Percentiles rank a stretch among this genome's conserved stretches.
phyloP scores from a whole-genome alignment of 2,888 invertebrate genomes.

The Cremastobaeus sp. region DNA sequence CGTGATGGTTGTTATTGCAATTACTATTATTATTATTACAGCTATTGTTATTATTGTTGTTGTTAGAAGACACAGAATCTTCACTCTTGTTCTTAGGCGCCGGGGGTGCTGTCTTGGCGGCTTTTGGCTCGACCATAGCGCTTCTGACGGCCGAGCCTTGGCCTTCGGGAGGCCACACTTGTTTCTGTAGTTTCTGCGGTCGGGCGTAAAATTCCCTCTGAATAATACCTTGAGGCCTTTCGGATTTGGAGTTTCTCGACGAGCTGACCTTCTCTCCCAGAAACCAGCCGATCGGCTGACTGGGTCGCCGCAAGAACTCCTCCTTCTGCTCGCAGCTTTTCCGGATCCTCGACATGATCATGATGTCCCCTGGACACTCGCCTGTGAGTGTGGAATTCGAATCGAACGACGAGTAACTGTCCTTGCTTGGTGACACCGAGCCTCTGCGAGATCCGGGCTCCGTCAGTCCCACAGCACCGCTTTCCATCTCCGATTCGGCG shows the following conservation, averaged over 20 bases:
- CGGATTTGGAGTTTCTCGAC: slow-evolving; percentile 1
- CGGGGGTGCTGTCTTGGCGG: not conserved
- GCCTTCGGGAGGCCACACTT: slow-evolving; percentile 84
- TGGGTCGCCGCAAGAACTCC: slow-evolving; percentile 89
- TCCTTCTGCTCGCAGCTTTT: slow-evolving; percentile 94
- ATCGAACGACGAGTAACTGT: slow-evolving; percentile 84
- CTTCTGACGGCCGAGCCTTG: slow-evolving; percentile 55
- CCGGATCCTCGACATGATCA: slow-evolving; percentile 86
- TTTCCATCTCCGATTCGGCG: slow-evolving; percentile 65
- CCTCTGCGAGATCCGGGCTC: slow-evolving; percentile 80
- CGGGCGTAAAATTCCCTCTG: slow-evolving; percentile 88
- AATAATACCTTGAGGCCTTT: slow-evolving; percentile 74
- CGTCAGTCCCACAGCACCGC: slow-evolving; percentile 73
- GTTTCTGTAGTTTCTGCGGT: slow-evolving; percentile 86
- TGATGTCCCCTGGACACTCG: slow-evolving; percentile 83
- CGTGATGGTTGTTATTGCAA: slow-evolving; percentile 77
- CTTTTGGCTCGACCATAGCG: slow-evolving; percentile 19
- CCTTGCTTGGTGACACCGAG: slow-evolving; percentile 82
- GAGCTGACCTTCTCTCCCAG: slow-evolving; percentile 72
- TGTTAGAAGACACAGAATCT: slow-evolving; percentile 35
- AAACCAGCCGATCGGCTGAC: slow-evolving; percentile 83
- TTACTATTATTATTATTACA: slow-evolving; percentile 54
- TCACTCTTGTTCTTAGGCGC: slow-evolving; percentile 36
- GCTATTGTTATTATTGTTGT: slow-evolving; percentile 47
- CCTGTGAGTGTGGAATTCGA: slow-evolving; percentile 84